These are phyloP conservation scores for Typhlichthys eigenmanni DNA, from an alignment of 2,797 vertebrate genomes.

Conservation along the genomic window DNA sequence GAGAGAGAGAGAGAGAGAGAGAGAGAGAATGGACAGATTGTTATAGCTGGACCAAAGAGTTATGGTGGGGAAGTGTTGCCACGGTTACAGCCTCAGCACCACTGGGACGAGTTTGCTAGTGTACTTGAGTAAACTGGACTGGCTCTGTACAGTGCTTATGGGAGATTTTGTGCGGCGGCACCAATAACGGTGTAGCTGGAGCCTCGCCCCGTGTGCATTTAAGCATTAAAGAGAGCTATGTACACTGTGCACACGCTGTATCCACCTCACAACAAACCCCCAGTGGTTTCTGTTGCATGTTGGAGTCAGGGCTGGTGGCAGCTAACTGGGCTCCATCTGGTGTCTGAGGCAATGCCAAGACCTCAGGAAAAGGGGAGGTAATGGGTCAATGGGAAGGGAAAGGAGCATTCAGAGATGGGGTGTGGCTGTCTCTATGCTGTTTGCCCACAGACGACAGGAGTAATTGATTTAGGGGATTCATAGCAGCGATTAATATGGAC, in stretches of 20 bases:
- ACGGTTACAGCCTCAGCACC: conserved; percentile 76
- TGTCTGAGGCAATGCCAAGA: conserved; percentile 53
- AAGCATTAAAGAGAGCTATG: conserved; percentile 27
- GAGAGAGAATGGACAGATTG: conserved; percentile 18
- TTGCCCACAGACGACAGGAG: conserved; percentile 43
- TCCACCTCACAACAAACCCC: conserved; percentile 46
- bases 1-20: conserved; percentile 8
- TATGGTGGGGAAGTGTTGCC: conserved; percentile 67
- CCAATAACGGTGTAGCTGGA: conserved; percentile 21
- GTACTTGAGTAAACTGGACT: conserved; percentile 54
- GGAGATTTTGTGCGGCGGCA: conserved; percentile 19
- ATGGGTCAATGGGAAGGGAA: conserved; percentile 31
- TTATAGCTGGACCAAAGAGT: conserved; percentile 62
- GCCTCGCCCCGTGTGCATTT: conserved; percentile 40
- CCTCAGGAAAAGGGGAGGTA: conserved; percentile 30
- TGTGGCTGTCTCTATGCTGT: conserved; percentile 29
- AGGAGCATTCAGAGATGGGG: conserved; percentile 14
- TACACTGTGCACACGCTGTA: conserved; percentile 31
- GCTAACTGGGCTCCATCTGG: conserved; percentile 52
- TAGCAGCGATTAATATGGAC: conserved; percentile 27
- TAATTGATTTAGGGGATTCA: conserved; percentile 56
- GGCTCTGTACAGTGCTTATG: conserved; percentile 28
- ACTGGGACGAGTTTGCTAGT: conserved; percentile 49
- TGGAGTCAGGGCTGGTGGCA: conserved; percentile 26
- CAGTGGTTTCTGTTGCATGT: conserved; percentile 38